These are phyloP conservation scores for Orchestia grillus DNA, from an alignment of 1,140 invertebrate species.

Conservation along the genomic window DNA sequence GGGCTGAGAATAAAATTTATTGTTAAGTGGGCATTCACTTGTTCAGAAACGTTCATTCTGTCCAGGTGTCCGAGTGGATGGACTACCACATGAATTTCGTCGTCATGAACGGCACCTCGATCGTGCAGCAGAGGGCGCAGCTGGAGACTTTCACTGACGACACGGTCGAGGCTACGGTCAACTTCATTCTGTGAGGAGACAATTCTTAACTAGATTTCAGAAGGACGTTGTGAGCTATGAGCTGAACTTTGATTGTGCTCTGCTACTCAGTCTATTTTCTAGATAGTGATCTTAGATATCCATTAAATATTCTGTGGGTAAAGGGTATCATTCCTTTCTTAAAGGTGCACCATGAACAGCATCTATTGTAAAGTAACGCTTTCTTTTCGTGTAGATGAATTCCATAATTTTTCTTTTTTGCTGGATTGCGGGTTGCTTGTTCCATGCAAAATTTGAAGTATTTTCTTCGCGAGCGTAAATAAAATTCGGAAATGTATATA, in stretches of 20 bases:
- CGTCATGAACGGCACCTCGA: constrained; percentile 69
- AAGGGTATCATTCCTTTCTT: background rate
- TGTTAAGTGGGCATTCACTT: background rate
- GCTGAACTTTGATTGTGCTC: no score
- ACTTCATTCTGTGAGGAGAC: constrained; percentile 65
- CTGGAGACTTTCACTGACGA: constrained; percentile 68
- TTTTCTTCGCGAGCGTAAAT: background rate
- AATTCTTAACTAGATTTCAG: no score
- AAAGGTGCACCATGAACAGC: background rate
- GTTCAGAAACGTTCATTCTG: background rate
- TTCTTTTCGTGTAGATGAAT: background rate
- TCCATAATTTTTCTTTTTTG: background rate
- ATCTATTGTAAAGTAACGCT: background rate
- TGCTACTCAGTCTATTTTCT: no score
- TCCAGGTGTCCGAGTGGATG: constrained; percentile 65
- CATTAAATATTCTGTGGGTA: background rate
- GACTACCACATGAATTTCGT: constrained; percentile 69
- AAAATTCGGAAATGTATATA: background rate
- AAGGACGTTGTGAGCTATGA: no score
- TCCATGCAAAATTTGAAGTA: background rate
- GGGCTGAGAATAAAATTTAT: background rate
- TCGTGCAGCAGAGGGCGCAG: constrained; percentile 69
- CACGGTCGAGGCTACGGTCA: constrained; percentile 67
- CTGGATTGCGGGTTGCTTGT: background rate
- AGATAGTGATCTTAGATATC: no score